phyloP scores from a whole-genome alignment of 2,888 invertebrate species.

The Nebria salina region DNA sequence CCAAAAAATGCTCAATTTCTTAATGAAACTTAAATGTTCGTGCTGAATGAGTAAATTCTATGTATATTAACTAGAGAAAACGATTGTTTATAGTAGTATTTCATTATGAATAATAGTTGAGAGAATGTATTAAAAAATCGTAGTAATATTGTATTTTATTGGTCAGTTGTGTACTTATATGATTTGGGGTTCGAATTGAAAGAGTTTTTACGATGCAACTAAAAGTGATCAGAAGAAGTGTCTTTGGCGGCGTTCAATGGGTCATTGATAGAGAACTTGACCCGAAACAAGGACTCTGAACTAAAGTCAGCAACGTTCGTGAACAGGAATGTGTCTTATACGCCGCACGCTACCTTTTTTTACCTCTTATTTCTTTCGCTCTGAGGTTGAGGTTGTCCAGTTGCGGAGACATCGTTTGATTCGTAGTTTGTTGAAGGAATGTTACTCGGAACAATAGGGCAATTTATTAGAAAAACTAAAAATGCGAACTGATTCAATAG shows the following conservation, averaged over 20 bases:
- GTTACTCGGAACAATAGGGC: conserved; percentile 1
- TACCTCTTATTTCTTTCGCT: neutral
- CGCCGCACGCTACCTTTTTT: neutral
- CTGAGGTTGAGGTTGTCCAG: neutral
- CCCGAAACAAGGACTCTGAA: neutral
- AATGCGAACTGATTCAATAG: neutral
- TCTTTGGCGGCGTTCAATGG: neutral
- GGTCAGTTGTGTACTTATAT: too few species aligned
- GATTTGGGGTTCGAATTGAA: too few species aligned
- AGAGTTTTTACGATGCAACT: neutral
- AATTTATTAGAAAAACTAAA: conserved; percentile 1
- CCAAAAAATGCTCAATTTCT: too few species aligned
- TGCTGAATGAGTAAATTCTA: too few species aligned
- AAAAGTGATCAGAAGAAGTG: neutral
- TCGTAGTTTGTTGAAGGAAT: neutral
- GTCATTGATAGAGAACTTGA: neutral
- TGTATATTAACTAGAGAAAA: too few species aligned
- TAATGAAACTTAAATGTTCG: too few species aligned
- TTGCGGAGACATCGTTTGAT: conserved; percentile 1
- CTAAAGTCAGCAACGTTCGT: neutral
- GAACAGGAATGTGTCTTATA: neutral
- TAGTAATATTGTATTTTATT: too few species aligned
- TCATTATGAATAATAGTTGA: too few species aligned
- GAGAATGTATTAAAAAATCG: too few species aligned
- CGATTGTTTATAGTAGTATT: too few species aligned